Percentiles rank a stretch among this genome's conserved stretches.
phyloP scores from a whole-genome alignment of 2,797 vertebrate species.

The Crypturellus tataupa region DNA sequence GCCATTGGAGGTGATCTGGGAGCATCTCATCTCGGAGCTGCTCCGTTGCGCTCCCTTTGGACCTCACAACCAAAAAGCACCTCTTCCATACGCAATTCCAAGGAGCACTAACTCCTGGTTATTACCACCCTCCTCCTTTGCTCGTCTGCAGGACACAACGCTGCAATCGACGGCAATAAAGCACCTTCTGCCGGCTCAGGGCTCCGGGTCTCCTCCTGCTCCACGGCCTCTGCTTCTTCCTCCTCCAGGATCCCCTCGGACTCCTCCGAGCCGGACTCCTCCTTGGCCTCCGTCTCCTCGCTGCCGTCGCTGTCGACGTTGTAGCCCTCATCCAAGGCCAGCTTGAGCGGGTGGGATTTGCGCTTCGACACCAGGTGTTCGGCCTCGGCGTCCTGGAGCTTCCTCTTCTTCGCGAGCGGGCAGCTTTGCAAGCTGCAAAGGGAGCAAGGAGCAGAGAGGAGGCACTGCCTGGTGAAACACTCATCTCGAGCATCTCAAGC shows the following conservation, averaged over 20 bases:
- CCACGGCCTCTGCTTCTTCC: constrained; percentile 71
- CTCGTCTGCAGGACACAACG: constrained; percentile 25
- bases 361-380: constrained; percentile 90
- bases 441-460: neutral
- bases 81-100: neutral
- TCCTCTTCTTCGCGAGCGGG: constrained; percentile 94
- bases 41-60: neutral
- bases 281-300: constrained; percentile 87
- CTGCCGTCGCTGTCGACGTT: constrained; percentile 90
- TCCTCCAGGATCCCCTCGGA: constrained; percentile 85
- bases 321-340: constrained; percentile 92
- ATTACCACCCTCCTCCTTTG: constrained; percentile 56
- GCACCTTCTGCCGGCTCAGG: constrained; percentile 80
- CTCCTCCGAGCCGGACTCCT: constrained; percentile 85
- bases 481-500: neutral
- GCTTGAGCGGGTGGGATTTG: constrained; percentile 92
- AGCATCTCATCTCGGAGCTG: neutral
- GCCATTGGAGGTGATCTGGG: neutral
- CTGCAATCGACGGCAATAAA: constrained; percentile 49
- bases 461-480: neutral
- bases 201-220: constrained; percentile 80
- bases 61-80: neutral
- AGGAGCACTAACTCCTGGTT: constrained; percentile 39
- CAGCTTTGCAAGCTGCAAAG: constrained; percentile 89
- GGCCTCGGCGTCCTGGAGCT: constrained; percentile 87